phyloP scores from a whole-genome alignment of 2,888 invertebrate species.

The Ophion ventricosus region DNA sequence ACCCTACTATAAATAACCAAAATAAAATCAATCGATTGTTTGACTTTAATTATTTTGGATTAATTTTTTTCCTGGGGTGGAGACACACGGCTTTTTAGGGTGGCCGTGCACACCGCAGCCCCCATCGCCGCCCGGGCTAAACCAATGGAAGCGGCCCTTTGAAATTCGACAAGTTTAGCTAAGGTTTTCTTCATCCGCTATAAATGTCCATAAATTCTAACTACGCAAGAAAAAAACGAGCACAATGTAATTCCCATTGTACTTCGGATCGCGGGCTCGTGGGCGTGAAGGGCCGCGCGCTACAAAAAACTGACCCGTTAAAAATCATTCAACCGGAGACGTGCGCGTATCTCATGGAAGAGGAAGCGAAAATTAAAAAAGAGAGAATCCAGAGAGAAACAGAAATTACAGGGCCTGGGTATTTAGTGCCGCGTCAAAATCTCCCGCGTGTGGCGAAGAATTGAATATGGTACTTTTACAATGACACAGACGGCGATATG shows the following conservation, averaged over 20 bases:
- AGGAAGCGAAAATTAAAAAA: neutral
- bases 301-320: conserved; percentile 36
- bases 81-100: no score
- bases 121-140: no score
- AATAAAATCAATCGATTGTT: no score
- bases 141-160: no score
- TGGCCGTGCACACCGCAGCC: no score
- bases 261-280: conserved; percentile 14
- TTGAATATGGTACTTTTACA: conserved; percentile 42
- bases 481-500: conserved; percentile 15
- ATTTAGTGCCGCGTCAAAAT: conserved; percentile 45
- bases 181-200: no score
- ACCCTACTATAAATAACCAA: no score
- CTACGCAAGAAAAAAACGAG: neutral
- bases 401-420: conserved; percentile 49
- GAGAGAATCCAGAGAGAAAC: neutral
- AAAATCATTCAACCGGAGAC: conserved; percentile 19
- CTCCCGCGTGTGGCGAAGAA: conserved; percentile 15
- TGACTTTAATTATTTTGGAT: no score
- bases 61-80: no score
- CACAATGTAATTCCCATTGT: conserved; percentile 3
- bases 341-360: neutral
- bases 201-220: neutral
- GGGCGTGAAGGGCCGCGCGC: conserved; percentile 20
- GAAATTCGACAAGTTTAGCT: no score